phyloP scores from a whole-genome alignment of 1,140 invertebrate genomes.

The Formica selysi region DNA sequence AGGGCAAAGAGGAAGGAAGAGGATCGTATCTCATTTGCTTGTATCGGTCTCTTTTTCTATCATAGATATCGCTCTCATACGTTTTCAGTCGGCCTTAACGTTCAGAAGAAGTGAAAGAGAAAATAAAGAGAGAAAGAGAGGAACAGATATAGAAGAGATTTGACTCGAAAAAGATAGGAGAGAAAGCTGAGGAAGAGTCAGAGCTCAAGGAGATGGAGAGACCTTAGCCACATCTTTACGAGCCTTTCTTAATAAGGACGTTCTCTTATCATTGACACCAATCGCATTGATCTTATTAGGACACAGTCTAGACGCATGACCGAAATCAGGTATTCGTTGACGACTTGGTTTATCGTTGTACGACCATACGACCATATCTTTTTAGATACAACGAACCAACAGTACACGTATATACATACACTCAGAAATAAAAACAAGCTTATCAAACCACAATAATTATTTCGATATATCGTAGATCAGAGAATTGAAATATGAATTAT shows the following conservation, averaged over 20 bases:
- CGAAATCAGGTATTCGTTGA: conserved; percentile 32
- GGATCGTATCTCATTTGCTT: conserved; percentile 71
- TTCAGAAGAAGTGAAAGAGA: conserved; percentile 40
- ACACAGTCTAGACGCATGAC: conserved; percentile 64
- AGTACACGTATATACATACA: neutral
- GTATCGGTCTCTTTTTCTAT: conserved; percentile 22
- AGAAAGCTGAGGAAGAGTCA: neutral
- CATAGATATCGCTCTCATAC: conserved; percentile 75
- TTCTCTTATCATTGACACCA: conserved; percentile 69
- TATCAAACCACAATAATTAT: neutral
- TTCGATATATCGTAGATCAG: neutral
- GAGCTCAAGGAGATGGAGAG: conserved; percentile 35
- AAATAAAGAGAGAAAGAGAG: conserved; percentile 15
- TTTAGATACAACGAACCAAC: neutral
- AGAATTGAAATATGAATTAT: conserved; percentile 4
- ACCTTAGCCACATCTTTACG: conserved; percentile 43
- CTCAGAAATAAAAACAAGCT: neutral
- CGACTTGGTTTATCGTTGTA: conserved; percentile 1
- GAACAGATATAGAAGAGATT: conserved; percentile 9
- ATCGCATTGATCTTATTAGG: conserved; percentile 73
- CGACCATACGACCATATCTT: too few relatives aligned
- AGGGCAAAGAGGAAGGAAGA: conserved; percentile 62
- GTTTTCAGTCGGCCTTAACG: conserved; percentile 76
- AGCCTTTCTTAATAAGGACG: conserved; percentile 73
- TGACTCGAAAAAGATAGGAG: neutral